Conservation (phyloP, 1,140 invertebrate genomes). For the Brachionus plicatilis region DNA sequence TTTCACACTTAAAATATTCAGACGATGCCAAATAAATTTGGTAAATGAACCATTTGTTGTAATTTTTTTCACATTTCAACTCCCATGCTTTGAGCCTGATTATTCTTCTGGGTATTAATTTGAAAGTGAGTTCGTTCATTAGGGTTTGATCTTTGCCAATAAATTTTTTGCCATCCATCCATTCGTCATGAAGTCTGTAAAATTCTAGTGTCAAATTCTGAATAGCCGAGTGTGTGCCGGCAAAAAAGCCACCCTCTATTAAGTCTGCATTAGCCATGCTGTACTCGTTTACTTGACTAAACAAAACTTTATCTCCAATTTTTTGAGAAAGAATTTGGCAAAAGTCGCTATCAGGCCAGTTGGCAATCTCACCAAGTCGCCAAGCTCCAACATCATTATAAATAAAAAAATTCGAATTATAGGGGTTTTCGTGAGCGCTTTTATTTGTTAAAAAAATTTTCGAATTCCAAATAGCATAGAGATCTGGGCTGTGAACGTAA, state of each 20-base stretch:
- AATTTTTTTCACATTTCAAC: not conserved
- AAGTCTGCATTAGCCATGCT: not conserved
- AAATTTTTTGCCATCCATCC: not conserved
- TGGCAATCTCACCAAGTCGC: not conserved
- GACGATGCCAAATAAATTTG: not conserved
- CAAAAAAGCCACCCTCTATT: not conserved
- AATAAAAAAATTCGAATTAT: not conserved
- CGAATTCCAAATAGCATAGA: not conserved
- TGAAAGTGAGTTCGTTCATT: not conserved
- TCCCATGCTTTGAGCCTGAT: not conserved
- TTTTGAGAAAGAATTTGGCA: not conserved
- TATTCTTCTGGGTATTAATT: not conserved
- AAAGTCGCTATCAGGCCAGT: not conserved
- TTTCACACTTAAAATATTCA: not conserved
- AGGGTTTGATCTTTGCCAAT: slow-evolving; percentile 13
- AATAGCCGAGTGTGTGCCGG: not conserved
- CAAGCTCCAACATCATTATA: not conserved
- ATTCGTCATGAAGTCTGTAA: not conserved
- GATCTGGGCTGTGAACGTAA: not conserved
- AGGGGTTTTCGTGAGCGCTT: not conserved
- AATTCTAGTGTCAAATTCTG: not conserved
- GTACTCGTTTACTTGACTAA: not conserved
- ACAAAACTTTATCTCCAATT: not conserved
- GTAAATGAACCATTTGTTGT: not conserved
- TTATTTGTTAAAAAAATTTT: not conserved